Evolutionary conservation across 1,140 invertebrate species (phyloP), one percentile per base, ranked within the genome.

Genomic region (Druon quercuslanigerum): DNA sequence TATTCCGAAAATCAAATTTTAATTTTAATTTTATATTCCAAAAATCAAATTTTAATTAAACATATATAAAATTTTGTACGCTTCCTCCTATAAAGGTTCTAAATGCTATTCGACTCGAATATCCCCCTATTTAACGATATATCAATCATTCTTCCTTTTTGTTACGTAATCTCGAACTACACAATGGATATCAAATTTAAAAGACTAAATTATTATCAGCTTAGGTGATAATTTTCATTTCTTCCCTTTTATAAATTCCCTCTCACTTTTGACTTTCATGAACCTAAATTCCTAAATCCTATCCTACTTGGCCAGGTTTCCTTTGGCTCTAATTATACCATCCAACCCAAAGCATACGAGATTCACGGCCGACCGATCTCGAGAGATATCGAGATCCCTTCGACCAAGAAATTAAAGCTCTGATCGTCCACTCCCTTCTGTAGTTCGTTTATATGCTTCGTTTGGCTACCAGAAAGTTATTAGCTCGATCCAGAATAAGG

Each of bases 311-410:
- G 57, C 33, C 13, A 40, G 25, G 33, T 40, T 66, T 5, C 60
- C 25, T 76, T 72, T 51, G 71, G 60, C 51, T 77, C 74, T 78
- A 81, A 81, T 81, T 81, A 81, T 72, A 50, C 74, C 71, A 73
- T 78, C 74, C 73, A 73, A 74, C 73, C 50, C 50, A 16, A 50
- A 70, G 57, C 76, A 52, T 71, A 75, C 14, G 71, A 78, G 73
- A 77, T 77, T 77, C 76, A 73, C 50, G 56, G 76, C 20, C 71
- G 76, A 80, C 73, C 76, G 73, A 78, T 80, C 20, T 71, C 71
- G 70, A 51, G 79, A 79, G 73, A 79, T 79, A 79, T 76, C 75
- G 70, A 46, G 73, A 75, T 75, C 77, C 72, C 56, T 72, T 75
- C 51, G 50, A 75, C 70, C 51, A 51, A 75, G 77, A 79, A 79